Conservation (phyloP, 2,888 invertebrate genomes). For the Cylindroiulus punctatus region DNA sequence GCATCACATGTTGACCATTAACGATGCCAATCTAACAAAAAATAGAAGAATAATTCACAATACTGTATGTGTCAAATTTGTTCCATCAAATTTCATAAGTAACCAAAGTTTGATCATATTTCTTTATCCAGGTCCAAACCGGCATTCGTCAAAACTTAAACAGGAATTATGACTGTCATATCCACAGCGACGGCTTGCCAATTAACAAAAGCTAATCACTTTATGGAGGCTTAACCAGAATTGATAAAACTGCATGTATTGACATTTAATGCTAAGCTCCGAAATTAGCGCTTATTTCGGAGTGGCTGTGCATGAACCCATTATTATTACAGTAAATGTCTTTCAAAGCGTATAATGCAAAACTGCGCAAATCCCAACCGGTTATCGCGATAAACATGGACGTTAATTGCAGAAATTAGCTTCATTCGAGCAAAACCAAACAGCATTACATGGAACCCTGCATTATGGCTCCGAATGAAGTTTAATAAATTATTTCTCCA, state of each 20-base stretch:
- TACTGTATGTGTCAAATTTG: too few relatives aligned
- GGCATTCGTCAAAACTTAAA: not conserved
- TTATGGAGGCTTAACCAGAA: not conserved
- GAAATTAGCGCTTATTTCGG: not conserved
- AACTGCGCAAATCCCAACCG: not conserved
- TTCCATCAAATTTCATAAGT: too few relatives aligned
- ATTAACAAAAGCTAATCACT: constrained; percentile 12
- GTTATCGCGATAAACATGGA: not conserved
- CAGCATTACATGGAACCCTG: not conserved
- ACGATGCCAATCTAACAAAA: too few relatives aligned
- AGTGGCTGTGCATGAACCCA: constrained; percentile 21
- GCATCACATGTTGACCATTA: too few relatives aligned
- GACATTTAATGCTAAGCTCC: constrained; percentile 35
- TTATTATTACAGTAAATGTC: not conserved
- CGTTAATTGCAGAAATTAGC: not conserved
- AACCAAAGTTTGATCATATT: not conserved
- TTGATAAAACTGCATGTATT: constrained; percentile 10
- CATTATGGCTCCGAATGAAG: not conserved
- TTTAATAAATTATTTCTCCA: not conserved
- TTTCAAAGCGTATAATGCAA: not conserved
- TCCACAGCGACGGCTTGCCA: not conserved
- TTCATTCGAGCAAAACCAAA: not conserved
- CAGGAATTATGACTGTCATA: not conserved
- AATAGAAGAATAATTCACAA: too few relatives aligned
- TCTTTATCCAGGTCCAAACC: not conserved